Evolutionary conservation across 2,888 invertebrate genomes (phyloP).

Genomic region (Trissoscelio sp.): DNA sequence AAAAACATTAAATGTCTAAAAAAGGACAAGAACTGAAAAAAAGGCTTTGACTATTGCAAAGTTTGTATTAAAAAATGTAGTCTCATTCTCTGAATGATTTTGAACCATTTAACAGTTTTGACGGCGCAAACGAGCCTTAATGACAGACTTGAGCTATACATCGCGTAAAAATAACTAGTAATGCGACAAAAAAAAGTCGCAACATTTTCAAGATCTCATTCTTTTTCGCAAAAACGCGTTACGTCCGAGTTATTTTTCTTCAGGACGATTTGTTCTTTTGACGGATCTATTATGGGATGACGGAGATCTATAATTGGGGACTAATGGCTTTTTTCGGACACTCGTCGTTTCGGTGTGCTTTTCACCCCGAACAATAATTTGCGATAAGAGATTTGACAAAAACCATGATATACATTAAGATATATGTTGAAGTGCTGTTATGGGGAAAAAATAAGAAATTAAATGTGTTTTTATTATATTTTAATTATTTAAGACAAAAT

Average conservation of each 20-base stretch:
- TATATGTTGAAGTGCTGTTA: too few relatives aligned
- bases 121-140: too few relatives aligned
- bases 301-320: neutral
- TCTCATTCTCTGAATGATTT: too few relatives aligned
- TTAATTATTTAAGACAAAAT: too few relatives aligned
- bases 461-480: too few relatives aligned
- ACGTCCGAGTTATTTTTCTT: conserved; percentile 44
- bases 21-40: too few relatives aligned
- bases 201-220: conserved; percentile 44
- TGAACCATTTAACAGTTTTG: too few relatives aligned
- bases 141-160: neutral
- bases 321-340: neutral
- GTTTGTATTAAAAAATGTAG: too few relatives aligned
- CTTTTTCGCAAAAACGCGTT: conserved; percentile 33
- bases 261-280: conserved; percentile 35
- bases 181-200: conserved; percentile 27
- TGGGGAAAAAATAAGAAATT: too few relatives aligned
- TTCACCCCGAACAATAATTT: neutral
- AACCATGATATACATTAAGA: neutral
- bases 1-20: too few relatives aligned
- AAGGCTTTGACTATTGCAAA: too few relatives aligned
- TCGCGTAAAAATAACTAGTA: conserved; percentile 33
- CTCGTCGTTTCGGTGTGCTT: neutral
- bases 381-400: neutral
- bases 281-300: conserved; percentile 25